Percentiles rank a stretch among this genome's conserved stretches.
Evolutionary conservation across 2,797 vertebrate genomes (phyloP).

Genomic region (Manis crassicaudata): DNA sequence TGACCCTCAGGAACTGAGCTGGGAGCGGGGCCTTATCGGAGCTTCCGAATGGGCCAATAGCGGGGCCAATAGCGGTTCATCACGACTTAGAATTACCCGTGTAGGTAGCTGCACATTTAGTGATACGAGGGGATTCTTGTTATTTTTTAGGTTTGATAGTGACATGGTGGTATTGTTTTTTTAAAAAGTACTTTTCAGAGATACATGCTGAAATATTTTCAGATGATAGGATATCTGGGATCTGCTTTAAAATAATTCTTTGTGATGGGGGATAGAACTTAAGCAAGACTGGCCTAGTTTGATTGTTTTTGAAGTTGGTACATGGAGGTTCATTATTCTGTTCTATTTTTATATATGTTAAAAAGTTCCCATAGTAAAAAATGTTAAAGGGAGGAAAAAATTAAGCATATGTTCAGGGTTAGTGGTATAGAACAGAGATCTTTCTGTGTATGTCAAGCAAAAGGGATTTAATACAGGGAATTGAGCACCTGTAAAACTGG

Average conservation of each 20-base stretch:
- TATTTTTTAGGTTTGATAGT: neutral
- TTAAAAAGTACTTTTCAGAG: neutral
- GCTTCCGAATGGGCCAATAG: slow-evolving; percentile 4
- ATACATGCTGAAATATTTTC: neutral
- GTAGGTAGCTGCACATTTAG: neutral
- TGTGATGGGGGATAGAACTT: neutral
- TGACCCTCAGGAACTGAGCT: neutral
- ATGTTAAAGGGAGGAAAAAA: neutral
- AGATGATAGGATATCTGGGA: neutral
- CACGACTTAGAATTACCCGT: neutral
- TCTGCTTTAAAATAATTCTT: neutral
- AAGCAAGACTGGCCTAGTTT: neutral
- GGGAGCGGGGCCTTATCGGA: neutral
- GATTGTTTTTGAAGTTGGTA: neutral
- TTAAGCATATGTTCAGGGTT: neutral
- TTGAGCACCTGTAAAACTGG: neutral
- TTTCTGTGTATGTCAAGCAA: neutral
- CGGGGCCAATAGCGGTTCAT: neutral
- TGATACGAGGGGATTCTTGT: neutral
- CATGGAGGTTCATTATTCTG: neutral
- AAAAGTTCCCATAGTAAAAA: neutral
- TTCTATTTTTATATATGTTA: slow-evolving; percentile 4
- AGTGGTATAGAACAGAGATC: neutral
- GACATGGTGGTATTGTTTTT: neutral
- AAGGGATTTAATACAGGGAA: neutral